phyloP scores from a whole-genome alignment of 2,888 invertebrate genomes.

The Parnassius apollo region DNA sequence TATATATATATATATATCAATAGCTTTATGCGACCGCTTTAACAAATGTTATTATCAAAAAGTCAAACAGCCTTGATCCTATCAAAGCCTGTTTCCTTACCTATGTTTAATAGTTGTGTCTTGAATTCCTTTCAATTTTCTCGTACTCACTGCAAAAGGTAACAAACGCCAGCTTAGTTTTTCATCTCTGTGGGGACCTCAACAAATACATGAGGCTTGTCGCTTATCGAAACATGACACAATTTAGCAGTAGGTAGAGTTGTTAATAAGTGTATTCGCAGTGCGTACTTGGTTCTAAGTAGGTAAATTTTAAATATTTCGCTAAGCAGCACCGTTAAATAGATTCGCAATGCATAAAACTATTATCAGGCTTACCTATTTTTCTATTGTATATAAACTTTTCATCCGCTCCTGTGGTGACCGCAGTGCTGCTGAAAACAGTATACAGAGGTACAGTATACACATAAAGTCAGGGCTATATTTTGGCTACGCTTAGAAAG shows the following conservation, averaged over 20 bases:
- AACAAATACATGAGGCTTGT: neutral
- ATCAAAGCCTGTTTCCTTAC: slow-evolving; percentile 1
- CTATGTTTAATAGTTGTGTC: slow-evolving; percentile 11
- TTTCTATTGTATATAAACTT: too few relatives aligned
- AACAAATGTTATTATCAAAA: too few relatives aligned
- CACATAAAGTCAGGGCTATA: too few relatives aligned
- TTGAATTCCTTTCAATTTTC: slow-evolving; percentile 7
- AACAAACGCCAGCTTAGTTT: slow-evolving; percentile 19
- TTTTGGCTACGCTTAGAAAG: too few relatives aligned
- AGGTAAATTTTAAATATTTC: neutral
- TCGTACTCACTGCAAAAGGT: slow-evolving; percentile 11
- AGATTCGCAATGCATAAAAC: slow-evolving; percentile 12
- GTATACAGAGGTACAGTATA: neutral
- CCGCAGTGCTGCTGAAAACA: slow-evolving; percentile 7
- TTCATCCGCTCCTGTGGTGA: too few relatives aligned
- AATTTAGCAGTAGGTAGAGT: too few relatives aligned
- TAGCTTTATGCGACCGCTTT: too few relatives aligned
- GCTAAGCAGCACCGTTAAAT: slow-evolving; percentile 1
- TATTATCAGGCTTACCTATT: too few relatives aligned
- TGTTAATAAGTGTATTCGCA: slow-evolving; percentile 6
- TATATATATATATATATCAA: too few relatives aligned
- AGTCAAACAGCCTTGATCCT: too few relatives aligned
- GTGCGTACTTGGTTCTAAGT: neutral
- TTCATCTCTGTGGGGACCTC: slow-evolving; percentile 1
- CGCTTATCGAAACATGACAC: neutral